phyloP scores from a whole-genome alignment of 2,888 invertebrate species.

The Thereva unica region DNA sequence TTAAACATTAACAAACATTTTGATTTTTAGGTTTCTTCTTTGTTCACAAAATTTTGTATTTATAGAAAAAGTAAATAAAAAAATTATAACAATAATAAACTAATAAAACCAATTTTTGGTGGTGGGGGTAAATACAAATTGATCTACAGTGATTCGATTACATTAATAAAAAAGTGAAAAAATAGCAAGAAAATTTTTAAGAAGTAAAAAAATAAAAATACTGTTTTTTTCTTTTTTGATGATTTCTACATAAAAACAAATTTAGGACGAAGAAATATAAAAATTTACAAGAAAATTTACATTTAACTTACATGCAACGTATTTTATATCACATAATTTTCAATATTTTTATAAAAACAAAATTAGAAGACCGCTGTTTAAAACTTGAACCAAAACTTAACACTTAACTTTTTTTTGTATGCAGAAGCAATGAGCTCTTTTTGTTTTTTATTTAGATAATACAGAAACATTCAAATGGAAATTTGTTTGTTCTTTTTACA shows the following conservation, averaged over 20 bases:
- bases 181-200: too few relatives aligned
- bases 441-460: not conserved
- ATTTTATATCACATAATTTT: constrained; percentile 1
- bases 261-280: not conserved
- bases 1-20: constrained; percentile 18
- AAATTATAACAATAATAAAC: constrained; percentile 11
- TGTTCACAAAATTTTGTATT: constrained; percentile 7
- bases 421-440: not conserved
- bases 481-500: constrained; percentile 12
- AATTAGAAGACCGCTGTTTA: constrained; percentile 41
- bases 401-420: not conserved
- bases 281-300: constrained; percentile 15
- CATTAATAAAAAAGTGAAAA: too few relatives aligned
- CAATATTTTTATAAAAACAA: constrained; percentile 12
- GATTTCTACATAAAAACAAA: too few relatives aligned
- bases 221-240: too few relatives aligned
- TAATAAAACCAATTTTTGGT: not conserved
- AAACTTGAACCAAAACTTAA: constrained; percentile 35
- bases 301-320: not conserved
- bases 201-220: too few relatives aligned
- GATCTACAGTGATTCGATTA: too few relatives aligned
- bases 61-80: constrained; percentile 14
- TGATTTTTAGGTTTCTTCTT: not conserved
- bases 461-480: not conserved
- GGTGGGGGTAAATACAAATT: too few relatives aligned